Conservation (phyloP, 1,140 invertebrate genomes). For the Dinothrombium tinctorium region DNA sequence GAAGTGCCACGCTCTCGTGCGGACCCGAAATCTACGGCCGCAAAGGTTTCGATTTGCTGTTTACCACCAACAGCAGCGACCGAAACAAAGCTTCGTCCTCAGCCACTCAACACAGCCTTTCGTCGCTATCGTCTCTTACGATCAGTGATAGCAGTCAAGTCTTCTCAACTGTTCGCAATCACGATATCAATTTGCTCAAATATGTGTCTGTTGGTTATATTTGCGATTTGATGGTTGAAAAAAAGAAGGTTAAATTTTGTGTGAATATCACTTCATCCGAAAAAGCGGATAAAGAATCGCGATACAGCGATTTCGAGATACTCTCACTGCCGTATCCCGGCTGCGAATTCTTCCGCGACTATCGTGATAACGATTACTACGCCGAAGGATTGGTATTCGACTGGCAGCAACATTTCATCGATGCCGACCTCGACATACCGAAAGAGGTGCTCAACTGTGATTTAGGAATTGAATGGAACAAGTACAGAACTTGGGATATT, state of each 20-base stretch:
- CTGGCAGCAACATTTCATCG: slow-evolving; percentile 40
- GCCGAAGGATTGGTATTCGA: slow-evolving; percentile 43
- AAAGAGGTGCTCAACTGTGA: slow-evolving; percentile 31
- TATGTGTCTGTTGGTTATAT: slow-evolving; percentile 45
- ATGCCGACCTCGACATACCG: slow-evolving; percentile 44
- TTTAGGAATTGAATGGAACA: slow-evolving; percentile 39
- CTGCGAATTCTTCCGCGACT: slow-evolving; percentile 53
- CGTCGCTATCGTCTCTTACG: slow-evolving; percentile 11
- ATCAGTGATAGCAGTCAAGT: slow-evolving; percentile 28
- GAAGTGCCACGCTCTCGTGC: slow-evolving; percentile 38
- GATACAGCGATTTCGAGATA: slow-evolving; percentile 48
- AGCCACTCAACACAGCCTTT: neutral
- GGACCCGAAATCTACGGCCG: slow-evolving; percentile 48
- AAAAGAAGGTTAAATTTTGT: slow-evolving; percentile 62
- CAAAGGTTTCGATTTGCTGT: slow-evolving; percentile 26
- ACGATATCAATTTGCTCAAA: slow-evolving; percentile 47
- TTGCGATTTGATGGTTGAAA: slow-evolving; percentile 65
- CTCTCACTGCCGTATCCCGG: slow-evolving; percentile 56
- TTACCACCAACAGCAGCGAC: neutral
- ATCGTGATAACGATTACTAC: slow-evolving; percentile 41
- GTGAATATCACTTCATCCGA: slow-evolving; percentile 62
- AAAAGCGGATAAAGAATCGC: slow-evolving; percentile 54
- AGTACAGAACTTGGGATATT: slow-evolving; percentile 49
- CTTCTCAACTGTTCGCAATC: slow-evolving; percentile 37
- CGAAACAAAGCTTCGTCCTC: neutral